Evolutionary conservation across 2,797 vertebrate species (phyloP), one percentile per base, ranked within the genome.

Genomic region (Columba guinea): DNA sequence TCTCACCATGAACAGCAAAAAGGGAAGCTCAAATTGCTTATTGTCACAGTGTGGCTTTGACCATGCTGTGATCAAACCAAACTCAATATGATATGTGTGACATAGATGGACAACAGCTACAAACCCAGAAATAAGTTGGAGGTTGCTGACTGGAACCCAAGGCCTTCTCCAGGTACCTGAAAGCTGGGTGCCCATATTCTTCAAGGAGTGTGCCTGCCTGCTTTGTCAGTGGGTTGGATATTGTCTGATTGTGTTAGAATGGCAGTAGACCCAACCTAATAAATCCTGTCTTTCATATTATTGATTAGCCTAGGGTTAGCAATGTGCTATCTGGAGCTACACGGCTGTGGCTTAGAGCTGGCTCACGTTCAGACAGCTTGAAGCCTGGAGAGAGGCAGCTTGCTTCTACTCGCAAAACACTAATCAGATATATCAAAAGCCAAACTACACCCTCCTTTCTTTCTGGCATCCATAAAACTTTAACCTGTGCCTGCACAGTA

Each of bases 151-250:
- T 65, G 68, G 32, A 86, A 64, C 46, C 30, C 56, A 82, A 67
- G 37, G 28, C 13, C 51, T 95, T 84, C 53, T 78, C 21, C 19
- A 65, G 63, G 17, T 21, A 34, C 19, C 27, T 78, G 55, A 75
- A 62, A 86, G 8, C 30, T 46, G 15, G 2, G 8, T 53, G 30
- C 9, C 34, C 37, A n/a, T 62, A 23, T 65, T 56, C 67, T 37
- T 75, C 30, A 39, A 58, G 35, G 15, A 35, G 17, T 16, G 13
- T 10, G 10, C 28, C 58, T 84, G 34, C 11, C 53, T 52, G 27
- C 37, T 67, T 30, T 18, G 1, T 41, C 53, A 41, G 62, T 0
- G 0, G 18, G 16, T 41, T 60, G 27, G 21, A 30, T 58, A 39
- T 30, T 60, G 28, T 35, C 27, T 27, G 27, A n/a, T 23, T 67